Evolutionary conservation across 2,888 invertebrate species (phyloP), one percentile per base, ranked within the genome.

Genomic region (Drosophila lacicola): DNA sequence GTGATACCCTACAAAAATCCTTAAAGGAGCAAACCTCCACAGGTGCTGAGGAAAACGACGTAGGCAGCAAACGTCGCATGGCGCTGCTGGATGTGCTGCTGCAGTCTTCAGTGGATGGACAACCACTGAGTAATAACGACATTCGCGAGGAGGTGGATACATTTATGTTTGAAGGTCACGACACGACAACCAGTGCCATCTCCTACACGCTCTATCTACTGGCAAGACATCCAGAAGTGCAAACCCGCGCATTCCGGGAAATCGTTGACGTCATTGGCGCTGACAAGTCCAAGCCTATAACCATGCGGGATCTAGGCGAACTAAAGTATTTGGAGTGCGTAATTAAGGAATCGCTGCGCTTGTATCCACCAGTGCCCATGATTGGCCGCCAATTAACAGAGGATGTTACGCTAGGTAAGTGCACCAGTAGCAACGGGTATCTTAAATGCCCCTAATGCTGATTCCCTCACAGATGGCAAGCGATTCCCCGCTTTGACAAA

Each of bases 141-240:
- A 94, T 96, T 11, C 93, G 95, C 50, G 95, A 95, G 89, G 95
- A 96, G 92, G 95, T 96, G 0, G 95, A 96, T 71, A 96, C 96
- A 0, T 95, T 96, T 36, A 91, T 91, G 90, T 91, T 96, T 90
- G 95, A 94, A 63, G 92, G 92, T 2, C 90, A 92, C 45, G 92
- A 92, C 57, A 92, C 92, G 2, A 92, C 92, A 1, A 91, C 92
- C 0, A 88, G 90, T 61, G 91, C 82, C 21, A 90, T 92, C 5
- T 77, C 90, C 0, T 91, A 90, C 65, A 83, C 88, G 1, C 55
- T 90, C 0, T 91, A 90, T 54, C 65, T 90, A 6, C 76, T 92
- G n/a, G 82, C 92, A 3, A 76, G 91, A 0, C 78, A 92, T 88
- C 80, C 90, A 0, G 77, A 88, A 13, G 80, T 90, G 0, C 92